Conservation (phyloP, 1,140 invertebrate species). For the Hypothenemus hampei region DNA sequence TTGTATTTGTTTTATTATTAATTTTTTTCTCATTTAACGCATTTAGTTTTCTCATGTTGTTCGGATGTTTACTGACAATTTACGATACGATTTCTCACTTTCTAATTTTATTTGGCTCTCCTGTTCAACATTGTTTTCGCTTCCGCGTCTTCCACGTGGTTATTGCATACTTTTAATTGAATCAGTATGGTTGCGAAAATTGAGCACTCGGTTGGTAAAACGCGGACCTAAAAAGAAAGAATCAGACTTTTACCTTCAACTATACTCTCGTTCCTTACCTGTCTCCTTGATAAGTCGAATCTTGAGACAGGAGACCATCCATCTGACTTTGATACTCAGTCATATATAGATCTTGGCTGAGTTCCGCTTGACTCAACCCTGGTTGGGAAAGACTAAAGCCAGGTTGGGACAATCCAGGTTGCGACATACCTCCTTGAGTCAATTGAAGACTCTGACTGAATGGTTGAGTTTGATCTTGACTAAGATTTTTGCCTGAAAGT, state of each 20-base stretch:
- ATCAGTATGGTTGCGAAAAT: conserved; percentile 53
- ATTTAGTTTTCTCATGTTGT: not conserved
- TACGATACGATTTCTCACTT: conserved; percentile 24
- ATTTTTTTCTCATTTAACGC: not conserved
- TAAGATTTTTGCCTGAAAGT: conserved; percentile 37
- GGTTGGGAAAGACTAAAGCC: conserved; percentile 60
- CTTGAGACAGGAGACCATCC: conserved; percentile 90
- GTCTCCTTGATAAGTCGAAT: conserved; percentile 78
- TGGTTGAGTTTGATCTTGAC: conserved; percentile 56
- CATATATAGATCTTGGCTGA: conserved; percentile 82
- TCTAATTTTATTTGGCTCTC: conserved; percentile 21
- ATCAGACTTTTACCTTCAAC: too few relatives aligned
- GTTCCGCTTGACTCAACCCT: conserved; percentile 71
- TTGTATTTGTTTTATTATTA: not conserved
- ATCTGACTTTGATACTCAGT: conserved; percentile 91
- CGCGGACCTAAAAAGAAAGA: conserved; percentile 59
- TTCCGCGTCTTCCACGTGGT: conserved; percentile 39
- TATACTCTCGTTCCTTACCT: conserved; percentile 49
- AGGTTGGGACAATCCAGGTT: conserved; percentile 66
- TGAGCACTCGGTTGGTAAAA: conserved; percentile 61
- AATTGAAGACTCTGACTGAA: conserved; percentile 58
- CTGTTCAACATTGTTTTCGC: conserved; percentile 28
- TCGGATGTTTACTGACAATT: conserved; percentile 23
- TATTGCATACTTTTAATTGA: conserved; percentile 7
- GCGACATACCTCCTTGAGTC: conserved; percentile 65